These are phyloP conservation scores for Dasyornis broadbenti DNA, from an alignment of 2,113 vertebrate genomes.

Conservation along the genomic window DNA sequence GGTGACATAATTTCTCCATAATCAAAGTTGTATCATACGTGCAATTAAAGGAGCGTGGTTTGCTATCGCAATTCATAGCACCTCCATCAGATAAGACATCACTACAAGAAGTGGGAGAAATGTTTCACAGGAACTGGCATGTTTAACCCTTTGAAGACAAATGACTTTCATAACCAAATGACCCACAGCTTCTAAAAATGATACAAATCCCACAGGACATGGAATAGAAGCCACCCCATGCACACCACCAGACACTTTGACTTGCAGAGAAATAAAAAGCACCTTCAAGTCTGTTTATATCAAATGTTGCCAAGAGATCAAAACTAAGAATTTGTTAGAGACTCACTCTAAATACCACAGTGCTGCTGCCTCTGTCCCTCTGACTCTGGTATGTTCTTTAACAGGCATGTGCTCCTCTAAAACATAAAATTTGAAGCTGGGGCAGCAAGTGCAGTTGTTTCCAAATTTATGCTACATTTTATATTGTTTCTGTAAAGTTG, in stretches of 20 bases:
- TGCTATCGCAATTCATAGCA: background rate
- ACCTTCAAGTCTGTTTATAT: background rate
- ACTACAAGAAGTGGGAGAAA: background rate
- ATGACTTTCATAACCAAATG: background rate
- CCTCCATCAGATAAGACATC: background rate
- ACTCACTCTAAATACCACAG: background rate
- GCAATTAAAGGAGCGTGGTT: background rate
- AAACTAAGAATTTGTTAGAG: background rate
- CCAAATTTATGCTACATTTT: background rate
- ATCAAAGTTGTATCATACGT: fast-evolving
- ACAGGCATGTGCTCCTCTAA: background rate
- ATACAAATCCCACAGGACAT: background rate
- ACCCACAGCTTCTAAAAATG: background rate
- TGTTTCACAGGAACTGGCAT: background rate
- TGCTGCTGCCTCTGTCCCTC: background rate
- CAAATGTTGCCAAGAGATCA: background rate
- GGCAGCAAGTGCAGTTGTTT: background rate
- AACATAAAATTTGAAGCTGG: background rate
- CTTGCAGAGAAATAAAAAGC: background rate
- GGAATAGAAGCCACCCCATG: fast-evolving
- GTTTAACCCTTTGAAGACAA: background rate
- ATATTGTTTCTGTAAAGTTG: background rate
- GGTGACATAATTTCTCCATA: background rate
- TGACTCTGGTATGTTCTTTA: background rate
- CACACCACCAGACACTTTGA: background rate